phyloP scores from a whole-genome alignment of 2,113 vertebrate species.

The Perognathus longimembris region DNA sequence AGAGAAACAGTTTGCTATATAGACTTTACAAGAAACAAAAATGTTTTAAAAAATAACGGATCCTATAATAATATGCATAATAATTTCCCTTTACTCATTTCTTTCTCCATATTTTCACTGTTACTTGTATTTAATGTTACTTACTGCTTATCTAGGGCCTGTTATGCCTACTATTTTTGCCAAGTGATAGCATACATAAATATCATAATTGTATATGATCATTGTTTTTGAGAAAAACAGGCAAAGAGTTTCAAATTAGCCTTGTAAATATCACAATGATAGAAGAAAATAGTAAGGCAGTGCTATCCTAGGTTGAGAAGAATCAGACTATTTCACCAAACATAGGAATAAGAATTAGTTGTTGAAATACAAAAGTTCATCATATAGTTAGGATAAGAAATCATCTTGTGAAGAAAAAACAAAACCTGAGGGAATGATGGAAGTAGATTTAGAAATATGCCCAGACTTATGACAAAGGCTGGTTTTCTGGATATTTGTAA shows the following conservation, averaged over 20 bases:
- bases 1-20: not conserved
- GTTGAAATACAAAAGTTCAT: not conserved
- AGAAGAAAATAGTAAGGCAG: not conserved
- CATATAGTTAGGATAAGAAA: accelerated
- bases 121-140: not conserved
- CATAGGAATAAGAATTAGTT: not conserved
- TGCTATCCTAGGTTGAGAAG: not conserved
- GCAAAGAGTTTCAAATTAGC: not conserved
- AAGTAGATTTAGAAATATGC: not conserved
- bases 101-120: not conserved
- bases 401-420: not conserved
- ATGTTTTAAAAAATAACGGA: not conserved
- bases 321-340: not conserved
- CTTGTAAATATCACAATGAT: not conserved
- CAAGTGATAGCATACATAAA: not conserved
- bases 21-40: not conserved
- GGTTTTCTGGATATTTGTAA: not conserved
- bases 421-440: not conserved
- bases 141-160: not conserved
- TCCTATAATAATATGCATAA: not conserved
- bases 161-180: not conserved
- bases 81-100: not conserved
- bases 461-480: not conserved
- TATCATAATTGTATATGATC: not conserved
- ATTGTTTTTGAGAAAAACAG: not conserved